Evolutionary conservation across 2,797 vertebrate genomes (phyloP).

Genomic region (Enteromius paludinosus): DNA sequence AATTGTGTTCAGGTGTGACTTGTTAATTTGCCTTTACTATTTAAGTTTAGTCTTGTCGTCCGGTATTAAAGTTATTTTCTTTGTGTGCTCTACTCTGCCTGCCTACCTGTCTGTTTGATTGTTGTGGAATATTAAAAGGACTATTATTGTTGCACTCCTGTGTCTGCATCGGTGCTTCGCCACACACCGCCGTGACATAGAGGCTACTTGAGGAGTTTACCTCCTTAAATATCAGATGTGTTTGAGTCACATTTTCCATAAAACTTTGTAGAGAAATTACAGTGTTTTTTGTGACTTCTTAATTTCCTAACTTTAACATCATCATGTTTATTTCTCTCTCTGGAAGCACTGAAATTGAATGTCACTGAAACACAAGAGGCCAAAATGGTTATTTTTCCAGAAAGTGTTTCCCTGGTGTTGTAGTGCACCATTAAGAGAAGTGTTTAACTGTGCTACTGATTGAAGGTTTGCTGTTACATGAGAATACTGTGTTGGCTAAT

Average conservation of each 20-base stretch:
- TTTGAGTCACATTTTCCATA: constrained; percentile 24
- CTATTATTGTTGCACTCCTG: too few relatives aligned
- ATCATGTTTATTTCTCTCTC: constrained; percentile 10
- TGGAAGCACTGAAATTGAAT: background rate
- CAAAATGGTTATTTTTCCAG: background rate
- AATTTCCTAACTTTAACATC: constrained; percentile 14
- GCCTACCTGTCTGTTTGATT: too few relatives aligned
- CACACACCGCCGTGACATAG: too few relatives aligned
- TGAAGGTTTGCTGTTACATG: background rate
- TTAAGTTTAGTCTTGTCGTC: too few relatives aligned
- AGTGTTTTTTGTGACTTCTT: background rate
- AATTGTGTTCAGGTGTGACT: too few relatives aligned
- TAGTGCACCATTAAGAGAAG: background rate
- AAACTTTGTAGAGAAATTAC: constrained; percentile 2
- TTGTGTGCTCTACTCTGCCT: too few relatives aligned
- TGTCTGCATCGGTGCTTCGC: too few relatives aligned
- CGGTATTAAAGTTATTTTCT: too few relatives aligned
- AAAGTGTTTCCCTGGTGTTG: background rate
- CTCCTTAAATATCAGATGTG: background rate
- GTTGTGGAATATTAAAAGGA: too few relatives aligned
- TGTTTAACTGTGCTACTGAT: background rate
- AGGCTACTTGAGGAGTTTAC: background rate
- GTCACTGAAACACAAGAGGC: background rate
- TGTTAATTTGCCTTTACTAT: too few relatives aligned
- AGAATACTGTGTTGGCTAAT: background rate